phyloP scores from a whole-genome alignment of 2,888 invertebrate species.

The Drosophila pseudotakahashii region DNA sequence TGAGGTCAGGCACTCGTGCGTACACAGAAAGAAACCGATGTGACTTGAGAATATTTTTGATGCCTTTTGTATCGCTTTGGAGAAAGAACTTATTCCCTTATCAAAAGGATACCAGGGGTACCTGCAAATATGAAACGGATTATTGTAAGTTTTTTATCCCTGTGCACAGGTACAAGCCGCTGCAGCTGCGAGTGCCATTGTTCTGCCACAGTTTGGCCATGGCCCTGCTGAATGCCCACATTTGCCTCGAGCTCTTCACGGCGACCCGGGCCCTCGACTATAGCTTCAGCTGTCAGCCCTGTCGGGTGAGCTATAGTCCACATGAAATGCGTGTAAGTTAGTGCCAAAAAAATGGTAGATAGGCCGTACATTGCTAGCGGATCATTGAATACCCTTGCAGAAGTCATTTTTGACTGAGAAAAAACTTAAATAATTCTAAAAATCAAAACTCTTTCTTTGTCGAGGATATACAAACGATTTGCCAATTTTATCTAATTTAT shows the following conservation, averaged over 20 bases:
- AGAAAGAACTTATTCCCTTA: not conserved
- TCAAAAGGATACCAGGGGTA: not conserved
- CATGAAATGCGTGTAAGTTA: conserved; percentile 91
- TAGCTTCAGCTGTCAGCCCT: conserved; percentile 94
- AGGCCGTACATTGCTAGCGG: not conserved
- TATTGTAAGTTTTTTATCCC: not conserved
- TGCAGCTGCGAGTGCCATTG: conserved; percentile 90
- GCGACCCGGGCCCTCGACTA: conserved; percentile 91
- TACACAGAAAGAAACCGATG: no score
- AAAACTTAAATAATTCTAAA: no score
- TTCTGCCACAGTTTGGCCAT: conserved; percentile 94
- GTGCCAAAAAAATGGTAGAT: not conserved
- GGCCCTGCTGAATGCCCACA: conserved; percentile 93
- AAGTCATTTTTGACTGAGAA: not conserved
- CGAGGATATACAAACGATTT: no score
- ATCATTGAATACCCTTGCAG: not conserved
- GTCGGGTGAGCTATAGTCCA: conserved; percentile 90
- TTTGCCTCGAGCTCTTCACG: conserved; percentile 90
- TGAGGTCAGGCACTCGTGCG: conserved; percentile 41
- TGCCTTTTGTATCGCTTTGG: no score
- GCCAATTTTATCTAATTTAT: no score
- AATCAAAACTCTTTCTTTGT: no score
- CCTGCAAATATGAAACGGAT: not conserved
- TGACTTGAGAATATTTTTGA: no score
- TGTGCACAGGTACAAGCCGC: conserved; percentile 86